A percentile compares a stretch with the other conserved stretches of the same genome.
These are phyloP conservation scores for Babyrousa celebensis DNA, from an alignment of 2,797 vertebrate genomes.

Conservation along the genomic window DNA sequence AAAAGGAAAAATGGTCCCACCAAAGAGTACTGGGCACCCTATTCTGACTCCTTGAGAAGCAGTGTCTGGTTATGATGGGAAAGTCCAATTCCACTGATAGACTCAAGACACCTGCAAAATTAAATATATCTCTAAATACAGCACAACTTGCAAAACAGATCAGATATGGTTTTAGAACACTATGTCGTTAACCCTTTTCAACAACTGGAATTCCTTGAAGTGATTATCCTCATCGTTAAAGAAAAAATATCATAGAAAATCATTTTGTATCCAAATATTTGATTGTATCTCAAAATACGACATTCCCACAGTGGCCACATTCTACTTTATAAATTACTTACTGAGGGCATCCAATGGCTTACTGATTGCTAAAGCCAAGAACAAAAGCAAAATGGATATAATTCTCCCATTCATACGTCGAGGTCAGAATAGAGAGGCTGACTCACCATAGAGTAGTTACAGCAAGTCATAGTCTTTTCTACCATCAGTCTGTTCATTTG, in stretches of 20 bases:
- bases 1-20: conserved; percentile 64
- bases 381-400: conserved; percentile 77
- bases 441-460: conserved; percentile 60
- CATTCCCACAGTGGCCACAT: conserved; percentile 1
- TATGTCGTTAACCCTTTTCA: conserved; percentile 82
- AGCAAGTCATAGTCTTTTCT: conserved; percentile 71
- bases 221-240: conserved; percentile 58
- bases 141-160: conserved; percentile 86
- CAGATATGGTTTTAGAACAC: conserved; percentile 84
- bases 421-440: conserved; percentile 74
- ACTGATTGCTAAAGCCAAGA: conserved; percentile 57
- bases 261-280: conserved; percentile 71
- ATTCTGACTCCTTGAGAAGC: conserved; percentile 71
- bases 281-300: conserved; percentile 61
- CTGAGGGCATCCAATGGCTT: conserved; percentile 4
- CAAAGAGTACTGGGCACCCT: neutral
- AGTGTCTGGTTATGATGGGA: conserved; percentile 81
- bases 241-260: conserved; percentile 59
- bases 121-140: conserved; percentile 83
- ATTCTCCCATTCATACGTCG: conserved; percentile 67
- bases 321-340: conserved; percentile 65
- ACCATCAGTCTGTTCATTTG: conserved; percentile 73
- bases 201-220: conserved; percentile 79
- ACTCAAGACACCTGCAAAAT: conserved; percentile 84
- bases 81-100: conserved; percentile 84